phyloP scores from a whole-genome alignment of 2,113 vertebrate genomes.

The Crotalus helleri region DNA sequence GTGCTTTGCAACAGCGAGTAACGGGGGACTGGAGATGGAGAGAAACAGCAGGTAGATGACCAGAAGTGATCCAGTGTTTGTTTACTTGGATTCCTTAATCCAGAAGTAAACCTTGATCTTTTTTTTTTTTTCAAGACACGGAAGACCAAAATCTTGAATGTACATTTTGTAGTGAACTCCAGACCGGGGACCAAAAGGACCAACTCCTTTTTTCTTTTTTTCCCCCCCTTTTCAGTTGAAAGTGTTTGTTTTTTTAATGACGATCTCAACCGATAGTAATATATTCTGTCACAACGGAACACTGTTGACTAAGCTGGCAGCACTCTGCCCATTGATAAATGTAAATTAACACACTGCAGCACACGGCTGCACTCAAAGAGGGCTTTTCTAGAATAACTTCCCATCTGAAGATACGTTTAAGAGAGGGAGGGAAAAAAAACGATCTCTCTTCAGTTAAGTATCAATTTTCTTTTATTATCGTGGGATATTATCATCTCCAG shows the following conservation, averaged over 20 bases:
- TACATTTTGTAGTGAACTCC: slow-evolving; percentile 87
- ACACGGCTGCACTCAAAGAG: slow-evolving; percentile 61
- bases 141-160: slow-evolving; percentile 85
- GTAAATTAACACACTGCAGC: slow-evolving; percentile 50
- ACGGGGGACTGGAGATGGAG: slow-evolving; percentile 45
- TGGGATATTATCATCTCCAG: slow-evolving; percentile 67
- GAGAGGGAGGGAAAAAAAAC: background rate
- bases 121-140: slow-evolving; percentile 68
- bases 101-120: slow-evolving; percentile 73
- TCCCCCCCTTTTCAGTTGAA: background rate
- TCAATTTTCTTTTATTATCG: slow-evolving; percentile 62
- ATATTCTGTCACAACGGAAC: slow-evolving; percentile 44
- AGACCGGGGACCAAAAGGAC: slow-evolving; percentile 83
- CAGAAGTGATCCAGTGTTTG: slow-evolving; percentile 70
- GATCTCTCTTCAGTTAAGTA: slow-evolving; percentile 61
- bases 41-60: slow-evolving; percentile 45
- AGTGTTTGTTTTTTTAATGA: slow-evolving; percentile 57
- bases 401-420: slow-evolving; percentile 57
- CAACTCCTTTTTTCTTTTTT: slow-evolving; percentile 1
- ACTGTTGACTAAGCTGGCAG: slow-evolving; percentile 42
- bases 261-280: slow-evolving; percentile 64
- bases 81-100: slow-evolving; percentile 78
- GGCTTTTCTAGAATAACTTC: slow-evolving; percentile 66
- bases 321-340: slow-evolving; percentile 44
- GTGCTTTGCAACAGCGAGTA: slow-evolving; percentile 73